Evolutionary conservation across 1,140 invertebrate species (phyloP).

Genomic region (Argopecten irradians): DNA sequence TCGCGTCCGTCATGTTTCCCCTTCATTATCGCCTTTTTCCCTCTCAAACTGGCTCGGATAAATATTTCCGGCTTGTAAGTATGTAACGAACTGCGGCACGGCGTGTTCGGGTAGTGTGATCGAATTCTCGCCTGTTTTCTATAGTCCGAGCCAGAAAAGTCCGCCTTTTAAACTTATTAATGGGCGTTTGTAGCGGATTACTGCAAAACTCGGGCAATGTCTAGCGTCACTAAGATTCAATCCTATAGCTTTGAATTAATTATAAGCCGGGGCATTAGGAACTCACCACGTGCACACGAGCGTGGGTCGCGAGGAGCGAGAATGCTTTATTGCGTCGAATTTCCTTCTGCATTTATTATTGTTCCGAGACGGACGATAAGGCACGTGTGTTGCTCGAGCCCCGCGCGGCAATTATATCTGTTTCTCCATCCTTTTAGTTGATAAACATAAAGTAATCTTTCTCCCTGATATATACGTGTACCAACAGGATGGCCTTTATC

Average conservation of each 20-base stretch:
- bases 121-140: not conserved
- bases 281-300: constrained; percentile 13
- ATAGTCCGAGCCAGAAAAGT: not conserved
- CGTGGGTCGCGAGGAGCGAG: constrained; percentile 9
- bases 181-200: constrained; percentile 14
- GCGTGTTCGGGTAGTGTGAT: not conserved
- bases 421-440: constrained; percentile 15
- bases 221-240: constrained; percentile 21
- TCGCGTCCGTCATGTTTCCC: not conserved
- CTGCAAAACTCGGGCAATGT: not conserved
- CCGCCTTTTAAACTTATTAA: constrained; percentile 17
- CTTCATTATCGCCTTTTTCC: not conserved
- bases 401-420: constrained; percentile 14
- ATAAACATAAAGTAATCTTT: constrained; percentile 24
- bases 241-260: constrained; percentile 3
- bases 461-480: constrained; percentile 3
- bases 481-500: constrained; percentile 8
- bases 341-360: constrained; percentile 23
- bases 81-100: not conserved
- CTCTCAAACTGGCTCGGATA: not conserved
- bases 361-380: constrained; percentile 14
- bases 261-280: constrained; percentile 20
- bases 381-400: not conserved
- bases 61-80: not conserved
- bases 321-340: constrained; percentile 21